These are phyloP conservation scores for Cerastoderma edule DNA, from an alignment of 2,888 invertebrate species.

Conservation along the genomic window DNA sequence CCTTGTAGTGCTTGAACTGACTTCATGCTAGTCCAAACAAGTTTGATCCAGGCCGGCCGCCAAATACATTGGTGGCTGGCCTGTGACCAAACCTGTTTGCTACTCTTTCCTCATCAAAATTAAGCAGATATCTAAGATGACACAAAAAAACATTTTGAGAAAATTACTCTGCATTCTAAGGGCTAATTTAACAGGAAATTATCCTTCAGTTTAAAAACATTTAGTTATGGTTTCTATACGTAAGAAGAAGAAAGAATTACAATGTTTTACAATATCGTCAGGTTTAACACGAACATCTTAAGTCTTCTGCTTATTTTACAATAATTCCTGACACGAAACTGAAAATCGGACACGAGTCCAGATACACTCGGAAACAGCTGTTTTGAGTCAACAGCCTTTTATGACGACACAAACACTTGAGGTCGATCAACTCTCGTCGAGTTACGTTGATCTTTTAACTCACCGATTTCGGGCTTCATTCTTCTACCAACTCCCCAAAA, in stretches of 20 bases:
- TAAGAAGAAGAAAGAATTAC: too few relatives aligned
- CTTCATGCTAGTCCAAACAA: too few relatives aligned
- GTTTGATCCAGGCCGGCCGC: too few relatives aligned
- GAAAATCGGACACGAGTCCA: neutral
- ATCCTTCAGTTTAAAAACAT: neutral
- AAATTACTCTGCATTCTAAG: too few relatives aligned
- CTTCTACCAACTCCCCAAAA: conserved; percentile 2
- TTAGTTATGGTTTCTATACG: too few relatives aligned
- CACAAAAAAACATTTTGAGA: too few relatives aligned
- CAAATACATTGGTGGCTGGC: too few relatives aligned
- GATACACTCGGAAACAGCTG: conserved; percentile 19
- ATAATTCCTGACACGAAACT: neutral
- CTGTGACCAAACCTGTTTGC: too few relatives aligned
- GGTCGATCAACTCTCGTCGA: conserved; percentile 7
- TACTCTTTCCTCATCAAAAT: too few relatives aligned
- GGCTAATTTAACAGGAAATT: neutral
- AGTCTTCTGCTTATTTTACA: neutral
- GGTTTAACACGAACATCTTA: neutral
- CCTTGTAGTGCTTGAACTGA: too few relatives aligned
- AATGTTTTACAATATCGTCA: too few relatives aligned
- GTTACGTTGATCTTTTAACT: neutral
- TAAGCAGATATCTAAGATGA: too few relatives aligned
- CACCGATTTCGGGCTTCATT: conserved; percentile 27
- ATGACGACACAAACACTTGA: conserved; percentile 12
- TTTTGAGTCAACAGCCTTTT: conserved; percentile 8